Evolutionary conservation across 1,140 invertebrate genomes (phyloP).

Genomic region (Hyposmocoma kahamanoa): DNA sequence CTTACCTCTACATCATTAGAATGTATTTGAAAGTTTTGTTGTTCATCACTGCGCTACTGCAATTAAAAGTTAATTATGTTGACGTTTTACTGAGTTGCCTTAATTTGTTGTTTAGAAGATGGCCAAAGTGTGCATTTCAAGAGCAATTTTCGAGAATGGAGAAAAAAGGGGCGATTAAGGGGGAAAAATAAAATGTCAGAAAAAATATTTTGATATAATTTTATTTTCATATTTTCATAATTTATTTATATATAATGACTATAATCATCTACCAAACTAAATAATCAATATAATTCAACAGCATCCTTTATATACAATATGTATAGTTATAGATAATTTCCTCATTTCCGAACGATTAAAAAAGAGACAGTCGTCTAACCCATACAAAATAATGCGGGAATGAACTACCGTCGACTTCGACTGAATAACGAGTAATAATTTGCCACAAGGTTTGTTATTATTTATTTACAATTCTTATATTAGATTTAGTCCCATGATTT

Average conservation of each 20-base stretch:
- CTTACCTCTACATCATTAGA: too few species aligned
- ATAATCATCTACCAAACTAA: conserved; percentile 71
- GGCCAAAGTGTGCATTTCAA: too few species aligned
- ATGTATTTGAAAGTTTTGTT: too few species aligned
- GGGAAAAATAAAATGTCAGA: conserved; percentile 25
- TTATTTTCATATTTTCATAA: conserved; percentile 62
- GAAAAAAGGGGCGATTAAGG: not conserved
- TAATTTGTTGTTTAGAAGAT: too few species aligned
- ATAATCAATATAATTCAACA: conserved; percentile 70
- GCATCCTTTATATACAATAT: conserved; percentile 70
- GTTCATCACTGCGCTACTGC: too few species aligned
- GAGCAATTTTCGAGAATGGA: too few species aligned
- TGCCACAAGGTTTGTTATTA: conserved; percentile 64
- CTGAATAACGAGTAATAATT: conserved; percentile 66
- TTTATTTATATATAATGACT: conserved; percentile 70
- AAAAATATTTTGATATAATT: conserved; percentile 57
- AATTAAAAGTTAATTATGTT: too few species aligned
- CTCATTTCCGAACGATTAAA: conserved; percentile 45
- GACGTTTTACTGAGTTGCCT: too few species aligned
- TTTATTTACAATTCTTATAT: conserved; percentile 69
- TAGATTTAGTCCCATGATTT: conserved; percentile 70
- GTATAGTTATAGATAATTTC: conserved; percentile 52
- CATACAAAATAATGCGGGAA: conserved; percentile 58
- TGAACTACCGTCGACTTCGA: conserved; percentile 49
- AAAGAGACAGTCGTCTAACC: conserved; percentile 46